Evolutionary conservation across 2,888 invertebrate species (phyloP).

Genomic region (Artemia sinica): DNA sequence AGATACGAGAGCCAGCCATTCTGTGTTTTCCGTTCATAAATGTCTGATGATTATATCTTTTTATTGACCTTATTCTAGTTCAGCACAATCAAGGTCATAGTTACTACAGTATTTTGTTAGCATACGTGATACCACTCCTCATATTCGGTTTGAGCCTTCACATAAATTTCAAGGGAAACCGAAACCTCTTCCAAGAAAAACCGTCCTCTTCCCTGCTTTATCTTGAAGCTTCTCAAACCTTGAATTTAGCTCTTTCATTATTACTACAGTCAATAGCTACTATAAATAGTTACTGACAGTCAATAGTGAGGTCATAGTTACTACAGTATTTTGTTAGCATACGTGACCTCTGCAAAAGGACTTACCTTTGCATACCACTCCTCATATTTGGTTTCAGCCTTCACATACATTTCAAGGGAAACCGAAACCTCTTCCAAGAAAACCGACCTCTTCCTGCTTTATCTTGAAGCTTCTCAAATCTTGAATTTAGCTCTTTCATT

Average conservation of each 20-base stretch:
- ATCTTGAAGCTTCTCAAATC: constrained; percentile 70
- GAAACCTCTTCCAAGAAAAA: constrained; percentile 63
- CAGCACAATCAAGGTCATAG: no score
- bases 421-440: constrained; percentile 60
- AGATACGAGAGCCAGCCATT: no score
- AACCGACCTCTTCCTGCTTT: constrained; percentile 56
- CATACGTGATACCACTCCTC: constrained; percentile 44
- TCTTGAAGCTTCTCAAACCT: constrained; percentile 73
- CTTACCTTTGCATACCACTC: constrained; percentile 44
- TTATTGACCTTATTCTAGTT: no score
- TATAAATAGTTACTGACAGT: no score
- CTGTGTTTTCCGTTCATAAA: no score
- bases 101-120: no score
- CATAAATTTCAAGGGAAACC: constrained; percentile 47
- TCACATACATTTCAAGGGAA: constrained; percentile 48
- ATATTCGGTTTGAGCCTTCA: constrained; percentile 44
- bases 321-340: no score
- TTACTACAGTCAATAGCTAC: constrained; percentile 59
- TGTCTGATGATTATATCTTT: no score
- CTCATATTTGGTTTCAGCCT: constrained; percentile 49
- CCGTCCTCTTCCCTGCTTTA: constrained; percentile 55
- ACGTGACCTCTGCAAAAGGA: no score
- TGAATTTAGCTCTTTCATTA: constrained; percentile 61
- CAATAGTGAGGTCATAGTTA: no score
- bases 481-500: constrained; percentile 61